A percentile compares a stretch with the other conserved stretches of the same genome.
phyloP scores from a whole-genome alignment of 2,113 vertebrate species.

The Actenoides lindsayi region DNA sequence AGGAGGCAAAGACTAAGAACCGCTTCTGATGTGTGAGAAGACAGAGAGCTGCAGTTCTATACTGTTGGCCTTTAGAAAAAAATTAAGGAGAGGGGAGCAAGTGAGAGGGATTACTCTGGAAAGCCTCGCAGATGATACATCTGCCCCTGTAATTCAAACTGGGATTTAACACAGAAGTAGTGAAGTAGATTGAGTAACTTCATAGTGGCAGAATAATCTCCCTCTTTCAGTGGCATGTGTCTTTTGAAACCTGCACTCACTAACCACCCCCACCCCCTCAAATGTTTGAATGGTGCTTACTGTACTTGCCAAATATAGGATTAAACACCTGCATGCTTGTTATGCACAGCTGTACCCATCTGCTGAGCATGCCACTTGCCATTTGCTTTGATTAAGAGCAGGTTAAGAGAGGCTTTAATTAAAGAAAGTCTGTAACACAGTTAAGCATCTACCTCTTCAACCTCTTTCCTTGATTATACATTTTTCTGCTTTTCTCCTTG shows the following conservation, averaged over 20 bases:
- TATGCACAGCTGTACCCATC: conserved; percentile 60
- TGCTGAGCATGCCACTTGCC: conserved; percentile 44
- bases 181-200: conserved; percentile 24
- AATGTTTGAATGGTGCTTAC: background rate
- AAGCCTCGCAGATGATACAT: conserved; percentile 1
- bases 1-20: background rate
- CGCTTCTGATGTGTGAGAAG: background rate
- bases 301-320: conserved; percentile 30
- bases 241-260: background rate
- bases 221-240: background rate
- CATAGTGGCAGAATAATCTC: background rate
- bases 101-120: background rate
- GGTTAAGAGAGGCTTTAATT: conserved; percentile 61
- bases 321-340: conserved; percentile 59
- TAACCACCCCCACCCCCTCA: background rate
- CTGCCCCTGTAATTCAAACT: conserved; percentile 31
- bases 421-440: conserved; percentile 26
- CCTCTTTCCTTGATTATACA: conserved; percentile 19
- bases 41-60: background rate
- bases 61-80: background rate
- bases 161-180: background rate
- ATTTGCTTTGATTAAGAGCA: conserved; percentile 66
- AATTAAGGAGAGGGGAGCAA: background rate
- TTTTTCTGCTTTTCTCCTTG: conserved; percentile 33
- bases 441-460: conserved; percentile 23